A percentile compares a stretch with the other conserved stretches of the same genome.
Evolutionary conservation across 2,797 vertebrate genomes (phyloP).

Genomic region (Scomberomorus guttatus): DNA sequence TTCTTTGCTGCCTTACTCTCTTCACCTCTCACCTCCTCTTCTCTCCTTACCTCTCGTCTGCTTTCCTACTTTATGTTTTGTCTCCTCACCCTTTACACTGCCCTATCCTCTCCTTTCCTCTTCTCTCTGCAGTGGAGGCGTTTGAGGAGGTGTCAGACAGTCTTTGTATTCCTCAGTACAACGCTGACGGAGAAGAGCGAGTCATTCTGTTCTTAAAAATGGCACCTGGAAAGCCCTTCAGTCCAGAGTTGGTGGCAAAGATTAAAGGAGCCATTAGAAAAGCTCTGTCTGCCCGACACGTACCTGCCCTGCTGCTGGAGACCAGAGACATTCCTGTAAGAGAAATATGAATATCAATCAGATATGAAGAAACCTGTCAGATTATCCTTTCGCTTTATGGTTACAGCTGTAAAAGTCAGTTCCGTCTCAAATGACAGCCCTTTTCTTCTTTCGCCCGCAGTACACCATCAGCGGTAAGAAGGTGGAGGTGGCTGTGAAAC

Average conservation of each 20-base stretch:
- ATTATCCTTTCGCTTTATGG: constrained; percentile 17
- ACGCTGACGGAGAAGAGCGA: constrained; percentile 91
- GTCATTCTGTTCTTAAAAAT: constrained; percentile 96
- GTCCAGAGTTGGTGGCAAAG: constrained; percentile 83
- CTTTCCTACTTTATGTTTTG: constrained; percentile 19
- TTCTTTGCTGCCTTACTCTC: not conserved
- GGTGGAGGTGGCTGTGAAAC: constrained; percentile 97
- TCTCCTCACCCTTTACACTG: constrained; percentile 15
- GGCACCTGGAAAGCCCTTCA: constrained; percentile 86
- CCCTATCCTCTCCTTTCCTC: constrained; percentile 14
- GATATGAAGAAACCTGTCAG: constrained; percentile 27
- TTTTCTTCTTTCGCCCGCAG: constrained; percentile 77
- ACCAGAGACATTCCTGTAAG: constrained; percentile 96
- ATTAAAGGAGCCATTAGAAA: constrained; percentile 89
- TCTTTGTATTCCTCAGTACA: constrained; percentile 96
- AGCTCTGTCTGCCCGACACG: constrained; percentile 92
- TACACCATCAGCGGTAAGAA: constrained; percentile 98
- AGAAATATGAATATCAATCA: constrained; percentile 35
- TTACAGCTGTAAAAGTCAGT: constrained; percentile 14
- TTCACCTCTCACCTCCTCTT: constrained; percentile 22
- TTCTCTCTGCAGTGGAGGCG: constrained; percentile 90
- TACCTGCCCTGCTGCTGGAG: constrained; percentile 94
- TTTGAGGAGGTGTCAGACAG: constrained; percentile 97
- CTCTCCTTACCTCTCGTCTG: constrained; percentile 17
- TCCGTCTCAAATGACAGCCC: constrained; percentile 10